These are phyloP conservation scores for Heteractis magnifica DNA, from an alignment of 92 coral and sea anemone genomes.

Conservation along the genomic window DNA sequence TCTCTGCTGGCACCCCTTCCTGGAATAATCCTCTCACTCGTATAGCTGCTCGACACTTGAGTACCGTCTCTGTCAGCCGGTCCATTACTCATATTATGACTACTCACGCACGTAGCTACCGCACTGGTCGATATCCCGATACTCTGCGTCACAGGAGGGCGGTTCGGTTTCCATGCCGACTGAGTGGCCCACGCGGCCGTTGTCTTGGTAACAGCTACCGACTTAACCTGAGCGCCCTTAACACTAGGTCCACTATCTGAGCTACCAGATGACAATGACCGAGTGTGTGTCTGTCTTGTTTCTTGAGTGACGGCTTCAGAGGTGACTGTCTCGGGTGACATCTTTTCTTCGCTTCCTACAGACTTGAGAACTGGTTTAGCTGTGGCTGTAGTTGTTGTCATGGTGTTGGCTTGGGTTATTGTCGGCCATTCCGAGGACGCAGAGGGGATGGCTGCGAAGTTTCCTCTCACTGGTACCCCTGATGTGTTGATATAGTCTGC, in stretches of 20 bases:
- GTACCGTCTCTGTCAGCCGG: not conserved
- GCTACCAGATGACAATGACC: slow-evolving; percentile 45
- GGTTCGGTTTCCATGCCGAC: slow-evolving; percentile 81
- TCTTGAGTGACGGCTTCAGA: slow-evolving; percentile 24
- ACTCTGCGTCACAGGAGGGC: slow-evolving; percentile 71
- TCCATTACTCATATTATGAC: slow-evolving; percentile 37
- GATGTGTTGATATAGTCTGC: slow-evolving; percentile 51
- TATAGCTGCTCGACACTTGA: not conserved
- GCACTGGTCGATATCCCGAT: slow-evolving; percentile 82
- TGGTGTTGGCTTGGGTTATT: slow-evolving; percentile 86
- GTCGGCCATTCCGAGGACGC: slow-evolving; percentile 97
- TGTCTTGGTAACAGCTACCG: slow-evolving; percentile 35
- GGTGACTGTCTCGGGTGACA: slow-evolving; percentile 48
- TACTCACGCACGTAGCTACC: slow-evolving; percentile 59
- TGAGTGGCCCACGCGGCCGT: slow-evolving; percentile 59
- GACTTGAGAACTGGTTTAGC: slow-evolving; percentile 29
- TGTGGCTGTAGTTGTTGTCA: slow-evolving; percentile 29
- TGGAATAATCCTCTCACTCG: not conserved
- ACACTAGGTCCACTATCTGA: slow-evolving; percentile 25
- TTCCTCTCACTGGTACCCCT: slow-evolving; percentile 72
- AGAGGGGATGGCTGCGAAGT: slow-evolving; percentile 83
- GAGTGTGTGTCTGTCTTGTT: slow-evolving; percentile 39
- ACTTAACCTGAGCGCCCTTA: slow-evolving; percentile 24
- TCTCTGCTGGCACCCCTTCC: not conserved
- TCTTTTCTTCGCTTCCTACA: slow-evolving; percentile 44